phyloP scores from a whole-genome alignment of 2,113 vertebrate species.

The Orientallactaga bullata region DNA sequence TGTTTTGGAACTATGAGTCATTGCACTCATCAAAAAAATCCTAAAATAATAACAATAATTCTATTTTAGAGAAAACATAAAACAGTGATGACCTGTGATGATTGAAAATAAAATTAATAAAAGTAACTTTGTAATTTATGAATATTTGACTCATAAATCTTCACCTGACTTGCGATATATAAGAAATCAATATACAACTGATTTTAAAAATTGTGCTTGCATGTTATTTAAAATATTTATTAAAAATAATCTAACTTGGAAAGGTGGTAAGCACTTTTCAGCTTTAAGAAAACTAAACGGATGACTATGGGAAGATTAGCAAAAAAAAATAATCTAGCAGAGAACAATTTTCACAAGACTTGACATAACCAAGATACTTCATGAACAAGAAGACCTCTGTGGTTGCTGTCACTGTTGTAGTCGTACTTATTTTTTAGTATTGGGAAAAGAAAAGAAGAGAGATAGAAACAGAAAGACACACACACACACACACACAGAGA shows the following conservation, averaged over 20 bases:
- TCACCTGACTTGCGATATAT: background rate
- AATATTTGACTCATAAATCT: background rate
- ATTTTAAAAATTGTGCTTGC: background rate
- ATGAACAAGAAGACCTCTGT: background rate
- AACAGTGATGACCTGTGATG: constrained; percentile 6
- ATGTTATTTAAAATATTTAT: constrained; percentile 29
- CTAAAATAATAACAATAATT: background rate
- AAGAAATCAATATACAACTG: background rate
- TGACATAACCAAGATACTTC: background rate
- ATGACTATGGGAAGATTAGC: background rate
- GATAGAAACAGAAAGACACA: background rate
- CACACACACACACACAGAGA: background rate
- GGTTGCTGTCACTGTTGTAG: background rate
- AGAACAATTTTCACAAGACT: background rate
- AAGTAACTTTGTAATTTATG: constrained; percentile 15
- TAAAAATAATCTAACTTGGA: constrained; percentile 30
- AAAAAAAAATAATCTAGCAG: constrained; percentile 18
- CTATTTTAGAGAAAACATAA: constrained; percentile 29
- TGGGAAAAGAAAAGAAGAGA: background rate
- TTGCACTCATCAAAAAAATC: constrained; percentile 9
- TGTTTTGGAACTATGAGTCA: background rate
- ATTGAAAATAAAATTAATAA: constrained; percentile 30
- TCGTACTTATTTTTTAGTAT: background rate
- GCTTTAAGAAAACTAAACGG: background rate
- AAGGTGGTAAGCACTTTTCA: background rate